Conservation (phyloP, 2,113 vertebrate species). For the Platanista minor region DNA sequence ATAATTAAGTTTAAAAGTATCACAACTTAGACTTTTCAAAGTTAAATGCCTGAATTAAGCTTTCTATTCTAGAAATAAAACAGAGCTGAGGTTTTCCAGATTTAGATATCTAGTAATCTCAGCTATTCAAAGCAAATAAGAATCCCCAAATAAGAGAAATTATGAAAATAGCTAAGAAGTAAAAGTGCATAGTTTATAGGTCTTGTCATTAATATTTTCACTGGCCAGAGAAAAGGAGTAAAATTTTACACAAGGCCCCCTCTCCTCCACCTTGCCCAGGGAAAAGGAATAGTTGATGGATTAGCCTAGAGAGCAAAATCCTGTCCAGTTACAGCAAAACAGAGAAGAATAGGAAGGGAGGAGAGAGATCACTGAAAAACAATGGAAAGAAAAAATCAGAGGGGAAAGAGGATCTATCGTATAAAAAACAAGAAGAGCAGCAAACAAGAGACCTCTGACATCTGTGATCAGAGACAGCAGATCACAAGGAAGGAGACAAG, state of each 20-base stretch:
- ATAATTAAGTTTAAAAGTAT: slow-evolving; percentile 25
- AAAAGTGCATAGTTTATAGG: background rate
- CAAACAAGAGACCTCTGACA: background rate
- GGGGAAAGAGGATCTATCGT: background rate
- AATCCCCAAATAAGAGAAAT: background rate
- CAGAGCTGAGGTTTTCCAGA: background rate
- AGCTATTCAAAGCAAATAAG: background rate
- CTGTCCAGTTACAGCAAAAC: background rate
- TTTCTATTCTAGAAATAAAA: slow-evolving; percentile 24
- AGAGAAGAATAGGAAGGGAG: background rate
- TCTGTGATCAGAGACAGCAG: background rate
- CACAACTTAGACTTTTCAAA: background rate
- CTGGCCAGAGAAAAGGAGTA: background rate
- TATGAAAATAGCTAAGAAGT: background rate
- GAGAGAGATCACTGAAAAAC: background rate
- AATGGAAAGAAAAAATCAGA: background rate
- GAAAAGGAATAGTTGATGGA: background rate
- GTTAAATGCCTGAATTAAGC: background rate
- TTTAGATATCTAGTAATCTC: background rate
- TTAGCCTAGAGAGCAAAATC: background rate
- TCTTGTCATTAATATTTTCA: background rate
- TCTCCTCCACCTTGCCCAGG: background rate
- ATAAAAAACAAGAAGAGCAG: background rate
- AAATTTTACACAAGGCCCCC: background rate
- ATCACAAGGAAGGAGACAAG: background rate